A percentile compares a stretch with the other conserved stretches of the same genome.
These are phyloP conservation scores for Pontoporia blainvillei DNA, from an alignment of 2,113 vertebrate genomes.

Conservation along the genomic window DNA sequence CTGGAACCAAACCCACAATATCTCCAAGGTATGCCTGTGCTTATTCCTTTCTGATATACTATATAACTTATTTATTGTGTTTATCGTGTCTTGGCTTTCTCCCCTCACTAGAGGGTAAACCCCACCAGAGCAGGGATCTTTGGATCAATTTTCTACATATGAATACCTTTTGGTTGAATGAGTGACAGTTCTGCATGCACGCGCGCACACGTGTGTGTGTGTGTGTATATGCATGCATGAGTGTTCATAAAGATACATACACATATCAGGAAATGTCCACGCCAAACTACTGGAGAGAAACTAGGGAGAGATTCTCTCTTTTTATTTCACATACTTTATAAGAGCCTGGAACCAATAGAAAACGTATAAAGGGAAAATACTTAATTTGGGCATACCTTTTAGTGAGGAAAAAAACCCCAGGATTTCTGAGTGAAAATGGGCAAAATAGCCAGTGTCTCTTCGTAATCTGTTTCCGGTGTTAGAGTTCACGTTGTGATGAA, in stretches of 20 bases:
- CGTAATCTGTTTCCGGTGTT: not conserved
- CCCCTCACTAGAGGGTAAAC: not conserved
- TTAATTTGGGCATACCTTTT: not conserved
- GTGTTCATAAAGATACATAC: not conserved
- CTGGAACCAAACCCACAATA: not conserved
- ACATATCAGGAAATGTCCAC: not conserved
- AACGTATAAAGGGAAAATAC: not conserved
- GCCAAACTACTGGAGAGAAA: not conserved
- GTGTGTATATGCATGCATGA: not conserved
- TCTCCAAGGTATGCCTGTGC: not conserved
- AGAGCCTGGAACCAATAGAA: not conserved
- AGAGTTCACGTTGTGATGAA: not conserved
- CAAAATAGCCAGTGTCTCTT: not conserved
- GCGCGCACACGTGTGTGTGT: fast-evolving
- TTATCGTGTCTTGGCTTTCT: fast-evolving
- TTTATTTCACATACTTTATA: not conserved
- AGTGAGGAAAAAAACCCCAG: not conserved
- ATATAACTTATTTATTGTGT: not conserved
- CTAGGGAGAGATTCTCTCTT: not conserved
- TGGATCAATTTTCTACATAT: not conserved
- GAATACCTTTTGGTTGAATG: not conserved
- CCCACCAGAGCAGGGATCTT: not conserved
- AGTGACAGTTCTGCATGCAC: not conserved
- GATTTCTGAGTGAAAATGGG: not conserved
- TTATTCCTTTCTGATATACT: not conserved